Evolutionary conservation across 2,113 vertebrate genomes (phyloP), one percentile per base, ranked within the genome.

Genomic region (Myxocyprinus asiaticus): DNA sequence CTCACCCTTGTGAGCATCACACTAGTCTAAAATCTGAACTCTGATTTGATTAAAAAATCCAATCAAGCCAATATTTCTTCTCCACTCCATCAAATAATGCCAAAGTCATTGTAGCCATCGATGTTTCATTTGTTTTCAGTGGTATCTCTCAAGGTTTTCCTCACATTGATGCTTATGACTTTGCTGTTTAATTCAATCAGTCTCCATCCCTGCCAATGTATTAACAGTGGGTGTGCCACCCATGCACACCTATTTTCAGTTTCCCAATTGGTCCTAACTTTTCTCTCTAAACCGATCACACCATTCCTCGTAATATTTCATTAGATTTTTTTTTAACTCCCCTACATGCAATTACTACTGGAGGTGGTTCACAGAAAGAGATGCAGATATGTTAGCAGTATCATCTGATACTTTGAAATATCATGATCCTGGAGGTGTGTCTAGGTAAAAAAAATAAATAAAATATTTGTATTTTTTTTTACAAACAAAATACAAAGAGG

Each of bases 51-150:
- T 81, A 71, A 50, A 22, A 81, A 76, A 48, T 66, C 56, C 42
- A 62, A 47, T 59, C 67, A 83, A 77, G 78, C 45, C 72, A 43
- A 73, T 47, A 76, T 74, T 83, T 79, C 67, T 68, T 77, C 74
- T 44, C 55, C 11, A 55, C 65, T 78, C 69, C 65, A 70, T 70
- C 72, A 75, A 81, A 75, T 61, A 81, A 62, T 33, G 76, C 66
- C 79, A 84, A 77, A 84, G 76, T 81, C 70, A 81, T 84, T 75
- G 73, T 81, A 78, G 68, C 79, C 71, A 70, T 78, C 83, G 17
- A 84, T 81, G 75, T 81, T 81, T 81, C 79, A 81, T 81, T 84
- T 76, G 81, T 81, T 78, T 81, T 61, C 75, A 33, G 72, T 12
- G 3, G 58, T 11, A 61, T 84, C 76, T 58, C 79, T 75, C 76